Base-by-base conservation (phyloP, 92 coral and sea anemone species). In the Zoanthus gigantus region DNA sequence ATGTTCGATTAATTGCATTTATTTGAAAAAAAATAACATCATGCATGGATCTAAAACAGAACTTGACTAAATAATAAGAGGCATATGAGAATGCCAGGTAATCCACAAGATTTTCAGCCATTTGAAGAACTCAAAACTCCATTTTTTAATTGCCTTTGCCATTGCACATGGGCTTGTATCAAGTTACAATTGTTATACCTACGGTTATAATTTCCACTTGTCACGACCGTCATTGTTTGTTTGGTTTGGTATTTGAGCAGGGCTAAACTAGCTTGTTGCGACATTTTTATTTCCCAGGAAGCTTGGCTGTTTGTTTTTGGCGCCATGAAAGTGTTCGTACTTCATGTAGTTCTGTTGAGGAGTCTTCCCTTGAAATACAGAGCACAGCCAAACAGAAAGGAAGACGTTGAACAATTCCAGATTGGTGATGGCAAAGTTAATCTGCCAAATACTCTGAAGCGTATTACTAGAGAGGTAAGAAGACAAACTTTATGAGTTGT, bases 321-420 rank as follows among this genome's bases (percentile, higher is more conserved):
- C 16, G 61, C 45, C 73, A 0, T 81, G 75, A 81, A 81, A 66
- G 85, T 81, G 6, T 81, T 81, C 23, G 18, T 81, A 12, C 85
- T 81, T 23, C 85, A 81, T 42, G 37, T 81, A 74, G 85, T 81
- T 14, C 37, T 81, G 60, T 42, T 81, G 71, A 16, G 28, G 46
- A 46, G 61, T 63, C 45, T 81, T 34, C 75, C 85, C 28, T 13
- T 81, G 61, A 66, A 81, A 29, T 81, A 63, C 61, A 47, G 85
- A 47, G 85, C 85, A 45, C 85, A 81, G 45, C 74, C 74, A 28
- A 66, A 66, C 45, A 54, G 44, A 34, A 50, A 0, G 47, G 61
- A 50, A 18, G 74, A 66, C 2, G 12, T 81, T 14, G 28, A 32
- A n/a, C 63, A 47, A 9, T 81, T 45, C 23, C 18, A 66, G 58